Base-by-base conservation (phyloP, 2,113 vertebrate species). In the Conger conger region DNA sequence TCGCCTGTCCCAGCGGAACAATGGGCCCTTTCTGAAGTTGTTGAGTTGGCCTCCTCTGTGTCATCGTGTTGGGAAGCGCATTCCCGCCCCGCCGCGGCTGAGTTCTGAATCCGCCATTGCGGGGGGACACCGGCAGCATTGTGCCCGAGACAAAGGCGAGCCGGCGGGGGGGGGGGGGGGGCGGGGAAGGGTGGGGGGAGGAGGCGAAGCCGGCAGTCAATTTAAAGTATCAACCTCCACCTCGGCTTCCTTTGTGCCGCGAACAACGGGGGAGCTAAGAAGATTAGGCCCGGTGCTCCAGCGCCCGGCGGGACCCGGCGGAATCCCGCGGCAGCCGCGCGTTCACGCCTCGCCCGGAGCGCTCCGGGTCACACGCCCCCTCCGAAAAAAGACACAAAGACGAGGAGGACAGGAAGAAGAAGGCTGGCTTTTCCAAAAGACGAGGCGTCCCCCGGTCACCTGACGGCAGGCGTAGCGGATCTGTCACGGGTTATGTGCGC, bases 211-310 rank as follows among this genome's bases (percentile, higher is more conserved):
- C 79, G n/a, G 27, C 79, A 80, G 79, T 80, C 40, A 45, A 80
- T 80, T 80, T 80, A 45, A 42, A 80, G 79, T n/a, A 80, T 80
- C 79, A 80, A 45, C 79, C 79, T 80, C 79, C 79, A 80, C 79
- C 79, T 45, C 50, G 7, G 6, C 1, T 50, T 45, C 79, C 79
- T 80, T 80, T 80, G 79, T 80, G 40, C 4, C 23, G 79, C 5
- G 16, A 80, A 80, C 38, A 80, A 80, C 38, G 20, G 37, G 37
- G 42, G 79, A 45, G 37, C 79, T 80, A 80, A 80, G 79, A 80
- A 80, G 79, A 80, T 80, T 80, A 80, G 35, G n/a, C 42, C 42
- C 50, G 79, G 79, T n/a, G 42, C 78, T 20, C 78, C 6, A 42
- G n/a, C 79, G 0, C 38, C 17, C 79, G n/a, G n/a, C 42, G 30